Conservation (phyloP, 2,113 vertebrate species). For the Struthidea cinerea region DNA sequence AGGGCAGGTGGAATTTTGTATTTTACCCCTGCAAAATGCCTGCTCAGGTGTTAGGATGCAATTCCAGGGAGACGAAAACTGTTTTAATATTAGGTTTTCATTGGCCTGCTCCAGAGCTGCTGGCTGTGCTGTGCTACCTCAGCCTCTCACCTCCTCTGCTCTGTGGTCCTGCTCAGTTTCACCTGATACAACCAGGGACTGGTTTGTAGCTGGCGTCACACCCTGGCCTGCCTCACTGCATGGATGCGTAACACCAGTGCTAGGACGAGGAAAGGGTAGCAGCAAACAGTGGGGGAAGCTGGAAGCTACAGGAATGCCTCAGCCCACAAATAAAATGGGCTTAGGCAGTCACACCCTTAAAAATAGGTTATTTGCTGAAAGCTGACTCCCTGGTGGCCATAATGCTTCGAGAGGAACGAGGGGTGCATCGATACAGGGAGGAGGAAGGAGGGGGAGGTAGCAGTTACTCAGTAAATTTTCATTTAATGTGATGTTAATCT, state of each 20-base stretch:
- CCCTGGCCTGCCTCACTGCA: neutral
- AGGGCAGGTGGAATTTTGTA: neutral
- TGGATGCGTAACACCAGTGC: neutral
- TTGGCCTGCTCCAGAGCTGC: neutral
- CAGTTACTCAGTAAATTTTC: neutral
- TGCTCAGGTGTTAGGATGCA: neutral
- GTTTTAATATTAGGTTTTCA: neutral
- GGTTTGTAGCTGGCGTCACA: neutral
- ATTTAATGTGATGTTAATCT: neutral
- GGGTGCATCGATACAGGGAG: rapidly evolving
- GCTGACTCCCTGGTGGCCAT: neutral
- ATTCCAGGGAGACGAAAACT: neutral
- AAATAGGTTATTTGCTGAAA: neutral
- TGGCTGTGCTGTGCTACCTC: neutral
- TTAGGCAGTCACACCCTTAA: neutral
- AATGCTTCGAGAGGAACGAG: neutral
- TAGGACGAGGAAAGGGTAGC: neutral
- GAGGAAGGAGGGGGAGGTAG: neutral
- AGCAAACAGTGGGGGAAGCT: neutral
- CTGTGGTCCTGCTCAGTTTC: neutral
- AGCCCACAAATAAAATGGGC: neutral
- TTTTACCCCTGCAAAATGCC: neutral
- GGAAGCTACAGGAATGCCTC: neutral
- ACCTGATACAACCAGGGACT: neutral
- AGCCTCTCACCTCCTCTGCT: neutral